A percentile compares a stretch with the other conserved stretches of the same genome.
phyloP scores from a whole-genome alignment of 2,888 invertebrate genomes.

The Polyommatus icarus region DNA sequence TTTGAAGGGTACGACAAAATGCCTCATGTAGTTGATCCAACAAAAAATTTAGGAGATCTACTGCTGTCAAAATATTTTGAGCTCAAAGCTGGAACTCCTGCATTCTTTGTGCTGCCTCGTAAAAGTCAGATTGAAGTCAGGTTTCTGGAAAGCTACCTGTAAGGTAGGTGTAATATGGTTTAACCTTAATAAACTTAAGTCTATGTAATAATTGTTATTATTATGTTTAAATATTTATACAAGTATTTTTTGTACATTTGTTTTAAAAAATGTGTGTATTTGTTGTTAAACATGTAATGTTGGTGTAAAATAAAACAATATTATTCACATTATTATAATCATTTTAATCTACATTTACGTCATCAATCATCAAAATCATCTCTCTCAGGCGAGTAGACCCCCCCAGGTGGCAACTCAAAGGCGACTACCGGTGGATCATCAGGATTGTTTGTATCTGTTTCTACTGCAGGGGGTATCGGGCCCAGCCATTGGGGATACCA shows the following conservation, averaged over 20 bases:
- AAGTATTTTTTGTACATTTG: conserved; percentile 1
- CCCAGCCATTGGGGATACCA: conserved; percentile 79
- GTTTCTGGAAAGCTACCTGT: conserved; percentile 78
- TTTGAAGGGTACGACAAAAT: conserved; percentile 85
- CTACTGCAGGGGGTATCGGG: conserved; percentile 48
- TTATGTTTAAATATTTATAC: neutral
- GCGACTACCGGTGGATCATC: conserved; percentile 51
- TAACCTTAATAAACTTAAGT: neutral
- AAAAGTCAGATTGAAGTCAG: conserved; percentile 79
- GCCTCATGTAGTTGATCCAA: conserved; percentile 80
- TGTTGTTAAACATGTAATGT: neutral
- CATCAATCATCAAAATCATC: conserved; percentile 51
- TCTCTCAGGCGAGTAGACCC: conserved; percentile 60
- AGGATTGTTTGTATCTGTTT: conserved; percentile 44
- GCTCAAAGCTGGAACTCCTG: conserved; percentile 83
- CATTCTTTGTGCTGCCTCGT: conserved; percentile 82
- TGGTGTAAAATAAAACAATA: neutral
- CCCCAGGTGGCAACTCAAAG: neutral
- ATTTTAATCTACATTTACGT: neutral
- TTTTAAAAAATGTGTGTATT: neutral
- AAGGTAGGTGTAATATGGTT: conserved; percentile 33
- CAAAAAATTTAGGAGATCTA: conserved; percentile 80
- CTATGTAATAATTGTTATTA: neutral
- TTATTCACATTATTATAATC: conserved; percentile 41
- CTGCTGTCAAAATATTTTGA: conserved; percentile 81